Conservation (phyloP, 2,797 vertebrate species). For the Neosalanx taihuensis region DNA sequence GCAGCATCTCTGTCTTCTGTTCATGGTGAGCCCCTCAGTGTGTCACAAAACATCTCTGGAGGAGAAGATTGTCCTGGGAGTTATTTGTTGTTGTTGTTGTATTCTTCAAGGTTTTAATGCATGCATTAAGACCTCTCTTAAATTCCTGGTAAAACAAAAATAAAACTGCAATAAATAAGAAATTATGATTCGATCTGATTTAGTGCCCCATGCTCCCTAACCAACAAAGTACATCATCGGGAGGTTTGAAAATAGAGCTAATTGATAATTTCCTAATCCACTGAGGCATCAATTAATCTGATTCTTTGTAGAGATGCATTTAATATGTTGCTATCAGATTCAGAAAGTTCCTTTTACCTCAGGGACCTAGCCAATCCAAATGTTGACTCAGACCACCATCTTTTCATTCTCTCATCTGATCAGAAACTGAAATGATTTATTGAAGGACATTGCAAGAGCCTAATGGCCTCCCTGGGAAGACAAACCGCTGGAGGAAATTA, state of each 20-base stretch:
- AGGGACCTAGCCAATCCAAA: constrained; percentile 50
- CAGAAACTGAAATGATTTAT: constrained; percentile 42
- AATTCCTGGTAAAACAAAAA: no score
- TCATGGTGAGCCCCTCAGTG: no score
- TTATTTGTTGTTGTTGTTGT: no score
- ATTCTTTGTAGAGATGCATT: constrained; percentile 37
- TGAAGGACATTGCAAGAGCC: background rate
- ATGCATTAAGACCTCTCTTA: no score
- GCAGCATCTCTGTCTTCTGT: no score
- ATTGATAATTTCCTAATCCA: constrained; percentile 43
- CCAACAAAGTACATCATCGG: background rate
- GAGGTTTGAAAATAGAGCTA: constrained; percentile 10
- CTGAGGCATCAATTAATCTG: constrained; percentile 35
- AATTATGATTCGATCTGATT: no score
- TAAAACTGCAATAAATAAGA: no score
- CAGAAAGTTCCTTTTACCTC: constrained; percentile 47
- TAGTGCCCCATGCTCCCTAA: no score
- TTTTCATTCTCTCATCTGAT: constrained; percentile 20
- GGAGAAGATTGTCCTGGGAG: no score
- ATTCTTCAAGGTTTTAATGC: no score
- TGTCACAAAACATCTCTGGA: no score
- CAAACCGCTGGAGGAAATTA: background rate
- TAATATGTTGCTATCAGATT: constrained; percentile 37
- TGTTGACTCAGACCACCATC: constrained; percentile 38
- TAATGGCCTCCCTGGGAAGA: constrained; percentile 3